Conservation (phyloP, 2,113 vertebrate species). For the Tonatia bakeri region DNA sequence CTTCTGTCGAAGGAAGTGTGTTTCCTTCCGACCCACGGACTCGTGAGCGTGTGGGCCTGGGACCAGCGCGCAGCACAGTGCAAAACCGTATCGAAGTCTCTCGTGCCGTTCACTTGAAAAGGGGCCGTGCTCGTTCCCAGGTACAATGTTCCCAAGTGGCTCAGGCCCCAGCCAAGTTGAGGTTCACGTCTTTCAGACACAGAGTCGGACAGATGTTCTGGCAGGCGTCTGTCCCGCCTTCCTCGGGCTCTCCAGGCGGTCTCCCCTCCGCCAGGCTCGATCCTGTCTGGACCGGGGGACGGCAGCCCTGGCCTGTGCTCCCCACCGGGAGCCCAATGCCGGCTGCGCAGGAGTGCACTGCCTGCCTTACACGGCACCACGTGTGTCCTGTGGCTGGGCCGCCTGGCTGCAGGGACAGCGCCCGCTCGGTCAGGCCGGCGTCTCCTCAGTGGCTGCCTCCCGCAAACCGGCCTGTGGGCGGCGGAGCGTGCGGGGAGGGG, state of each 20-base stretch:
- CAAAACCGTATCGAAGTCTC: neutral
- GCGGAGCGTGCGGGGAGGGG: neutral
- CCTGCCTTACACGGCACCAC: fast-evolving
- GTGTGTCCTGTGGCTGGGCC: neutral
- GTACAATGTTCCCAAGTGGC: neutral
- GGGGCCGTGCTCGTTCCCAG: neutral
- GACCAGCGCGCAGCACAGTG: neutral
- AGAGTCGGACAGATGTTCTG: neutral
- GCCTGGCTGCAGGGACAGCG: neutral
- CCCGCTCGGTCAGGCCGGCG: neutral
- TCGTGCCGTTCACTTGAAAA: constrained; percentile 30
- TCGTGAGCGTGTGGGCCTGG: no score
- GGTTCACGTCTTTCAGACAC: neutral
- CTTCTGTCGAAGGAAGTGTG: neutral
- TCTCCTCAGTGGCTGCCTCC: neutral
- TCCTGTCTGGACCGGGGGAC: fast-evolving
- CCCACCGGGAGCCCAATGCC: neutral
- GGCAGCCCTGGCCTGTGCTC: neutral
- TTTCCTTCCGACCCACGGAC: neutral
- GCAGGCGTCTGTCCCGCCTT: neutral
- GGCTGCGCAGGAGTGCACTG: no score
- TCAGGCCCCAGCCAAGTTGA: neutral
- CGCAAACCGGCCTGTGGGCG: neutral
- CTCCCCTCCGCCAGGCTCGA: fast-evolving
- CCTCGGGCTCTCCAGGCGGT: neutral